phyloP scores from a whole-genome alignment of 1,140 invertebrate species.

The Trypoxylus dichotomus region DNA sequence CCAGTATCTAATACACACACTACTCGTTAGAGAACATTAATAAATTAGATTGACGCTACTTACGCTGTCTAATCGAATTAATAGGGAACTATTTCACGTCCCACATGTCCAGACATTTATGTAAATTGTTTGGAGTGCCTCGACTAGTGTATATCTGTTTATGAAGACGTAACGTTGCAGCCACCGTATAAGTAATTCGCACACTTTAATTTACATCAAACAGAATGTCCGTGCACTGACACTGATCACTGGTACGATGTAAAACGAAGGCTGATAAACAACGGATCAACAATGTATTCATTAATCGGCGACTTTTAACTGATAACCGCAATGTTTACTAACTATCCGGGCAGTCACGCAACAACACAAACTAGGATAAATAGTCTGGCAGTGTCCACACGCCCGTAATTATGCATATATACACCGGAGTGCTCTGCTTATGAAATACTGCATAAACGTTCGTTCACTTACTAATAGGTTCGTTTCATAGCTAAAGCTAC shows the following conservation, averaged over 20 bases:
- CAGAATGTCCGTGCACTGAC: not conserved
- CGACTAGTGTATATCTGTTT: slow-evolving; percentile 2
- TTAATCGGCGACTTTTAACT: slow-evolving; percentile 9
- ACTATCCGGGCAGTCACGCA: slow-evolving; percentile 18
- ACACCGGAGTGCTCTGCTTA: slow-evolving; percentile 20
- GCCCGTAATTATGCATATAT: slow-evolving; percentile 17
- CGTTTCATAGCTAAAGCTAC: not conserved
- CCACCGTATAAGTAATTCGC: not conserved
- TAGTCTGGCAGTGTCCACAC: slow-evolving; percentile 7
- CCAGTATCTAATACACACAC: not conserved
- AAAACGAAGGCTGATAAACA: not conserved
- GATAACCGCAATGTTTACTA: slow-evolving; percentile 21
- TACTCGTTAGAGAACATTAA: not conserved
- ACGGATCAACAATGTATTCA: slow-evolving; percentile 1
- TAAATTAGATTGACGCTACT: slow-evolving; percentile 20
- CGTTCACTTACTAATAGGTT: slow-evolving; percentile 2
- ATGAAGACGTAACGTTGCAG: slow-evolving; percentile 3
- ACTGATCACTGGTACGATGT: slow-evolving; percentile 1
- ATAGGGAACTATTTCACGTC: slow-evolving; percentile 18
- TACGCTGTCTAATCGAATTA: slow-evolving; percentile 17
- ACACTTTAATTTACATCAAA: slow-evolving; percentile 22
- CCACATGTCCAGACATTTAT: slow-evolving; percentile 23
- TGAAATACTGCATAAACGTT: not conserved
- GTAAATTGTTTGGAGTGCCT: slow-evolving; percentile 16
- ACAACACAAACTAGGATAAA: slow-evolving; percentile 23